Base-by-base conservation (phyloP, 2,888 invertebrate species). In the Stictocephala bisonia region DNA sequence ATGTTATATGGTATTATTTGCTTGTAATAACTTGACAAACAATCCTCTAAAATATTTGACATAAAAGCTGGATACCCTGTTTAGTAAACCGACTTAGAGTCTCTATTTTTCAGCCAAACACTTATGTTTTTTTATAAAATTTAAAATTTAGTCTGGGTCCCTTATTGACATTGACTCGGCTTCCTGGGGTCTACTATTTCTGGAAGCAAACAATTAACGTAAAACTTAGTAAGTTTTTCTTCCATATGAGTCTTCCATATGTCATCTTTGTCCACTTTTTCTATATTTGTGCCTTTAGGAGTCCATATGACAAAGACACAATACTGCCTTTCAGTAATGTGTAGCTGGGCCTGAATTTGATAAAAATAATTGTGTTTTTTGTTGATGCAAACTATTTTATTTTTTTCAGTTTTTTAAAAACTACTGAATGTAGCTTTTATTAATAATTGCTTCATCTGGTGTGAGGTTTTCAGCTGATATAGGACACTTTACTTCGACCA, bases 341-440 rank as follows among this genome's bases (percentile, higher is more conserved):
- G 35, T n/a, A 56, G 71, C 58, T 71, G 71, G 4, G 60, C 71
- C 29, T 71, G 71, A 1, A 71, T 26, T 71, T 71, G 71, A 22
- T 18, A 71, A 29, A 27, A 58, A 26, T 27, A 71, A 6, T 53
- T n/a, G 20, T 71, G 71, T 2, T 27, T 48, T 18, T 26, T 60
- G n/a, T 71, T 58, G 11, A 68, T 18, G 9, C 50, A 48, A 6
- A 68, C 60, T 44, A n/a, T 24, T 3, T 48, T 48, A 29, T 58
- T 44, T 29, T 71, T 64, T 4, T 31, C 24, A 27, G 9, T 15
- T 15, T 26, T 20, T 50, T 50, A 44, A n/a, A n/a, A n/a, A n/a
- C n/a, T n/a, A n/a, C n/a, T n/a, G 15, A 68, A 68, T 6, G 67
- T 68, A 15, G 27, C 18, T 26, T 68, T 68, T 29, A 3, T 11